Base-by-base conservation (phyloP, 1,140 invertebrate species). In the Vanessa tameamea region DNA sequence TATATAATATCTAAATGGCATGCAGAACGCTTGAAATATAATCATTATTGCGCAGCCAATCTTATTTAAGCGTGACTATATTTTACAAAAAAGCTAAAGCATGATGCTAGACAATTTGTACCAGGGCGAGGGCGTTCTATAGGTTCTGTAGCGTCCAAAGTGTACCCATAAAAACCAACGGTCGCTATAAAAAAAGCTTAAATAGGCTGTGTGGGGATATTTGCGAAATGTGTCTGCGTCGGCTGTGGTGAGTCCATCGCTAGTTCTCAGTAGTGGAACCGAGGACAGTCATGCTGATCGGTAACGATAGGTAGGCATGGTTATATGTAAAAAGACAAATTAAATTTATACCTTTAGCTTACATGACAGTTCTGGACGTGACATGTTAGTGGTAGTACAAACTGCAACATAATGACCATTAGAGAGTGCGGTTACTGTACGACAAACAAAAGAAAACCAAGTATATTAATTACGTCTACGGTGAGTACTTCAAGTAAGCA, bases 11-110 rank as follows among this genome's bases (percentile, higher is more conserved):
- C 89, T 91, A 91, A 92, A 90, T 93, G 90, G 92, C 93, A 94
- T 94, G 94, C 94, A 94, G 94, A 94, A 94, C 94, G 93, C 93
- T 94, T 94, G 94, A 94, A 94, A 92, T 92, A 92, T 91, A 92
- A 92, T 92, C 90, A 92, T 92, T 92, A 92, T 92, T 92, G 89
- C 90, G 92, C 91, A 92, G 91, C 90, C 90, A 92, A 92, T 92
- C 90, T 92, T 87, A 91, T 92, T 88, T 88, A 92, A 93, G 90
- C 92, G 90, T 92, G 90, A 92, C 89, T 92, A 91, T 93, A 92
- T 88, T 92, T 90, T 92, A 92, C 87, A 93, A 92, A 92, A 90
- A 93, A 93, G 90, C 90, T 91, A 78, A 93, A 93, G 91, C 91
- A 92, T 92, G 90, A 92, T 92, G 90, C 91, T 92, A 92, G 87